Evolutionary conservation across 2,888 invertebrate species (phyloP).

Genomic region (Spodoptera exigua): DNA sequence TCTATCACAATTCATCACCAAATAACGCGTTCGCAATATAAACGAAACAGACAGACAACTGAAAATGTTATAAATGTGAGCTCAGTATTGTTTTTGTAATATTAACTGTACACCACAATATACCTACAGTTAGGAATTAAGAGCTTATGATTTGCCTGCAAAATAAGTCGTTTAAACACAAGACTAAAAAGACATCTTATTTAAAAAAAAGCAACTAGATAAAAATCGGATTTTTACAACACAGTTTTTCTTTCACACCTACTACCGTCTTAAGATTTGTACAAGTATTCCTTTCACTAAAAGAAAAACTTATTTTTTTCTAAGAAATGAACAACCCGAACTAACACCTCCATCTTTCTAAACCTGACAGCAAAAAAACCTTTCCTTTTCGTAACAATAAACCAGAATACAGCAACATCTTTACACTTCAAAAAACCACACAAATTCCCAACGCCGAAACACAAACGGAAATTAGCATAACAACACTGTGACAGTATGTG

Average conservation of each 20-base stretch:
- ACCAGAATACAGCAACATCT: constrained; percentile 5
- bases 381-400: constrained; percentile 4
- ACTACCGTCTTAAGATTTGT: neutral
- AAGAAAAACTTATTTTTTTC: neutral
- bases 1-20: constrained; percentile 58
- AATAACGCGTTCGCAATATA: constrained; percentile 42
- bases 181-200: neutral
- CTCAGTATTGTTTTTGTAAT: constrained; percentile 19
- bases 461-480: constrained; percentile 72
- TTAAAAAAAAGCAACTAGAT: neutral
- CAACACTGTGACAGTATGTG: constrained; percentile 61
- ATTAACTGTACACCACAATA: constrained; percentile 3
- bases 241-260: neutral
- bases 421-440: constrained; percentile 34
- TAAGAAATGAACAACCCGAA: neutral
- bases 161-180: too few species aligned
- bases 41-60: constrained; percentile 44
- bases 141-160: too few species aligned
- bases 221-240: neutral
- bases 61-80: constrained; percentile 47
- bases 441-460: constrained; percentile 46
- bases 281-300: neutral
- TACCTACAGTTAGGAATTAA: too few species aligned
- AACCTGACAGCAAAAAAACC: constrained; percentile 10
- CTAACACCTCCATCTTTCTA: neutral